Base-by-base conservation (phyloP, 1,140 invertebrate species). In the Macrosteles quadrilineatus region DNA sequence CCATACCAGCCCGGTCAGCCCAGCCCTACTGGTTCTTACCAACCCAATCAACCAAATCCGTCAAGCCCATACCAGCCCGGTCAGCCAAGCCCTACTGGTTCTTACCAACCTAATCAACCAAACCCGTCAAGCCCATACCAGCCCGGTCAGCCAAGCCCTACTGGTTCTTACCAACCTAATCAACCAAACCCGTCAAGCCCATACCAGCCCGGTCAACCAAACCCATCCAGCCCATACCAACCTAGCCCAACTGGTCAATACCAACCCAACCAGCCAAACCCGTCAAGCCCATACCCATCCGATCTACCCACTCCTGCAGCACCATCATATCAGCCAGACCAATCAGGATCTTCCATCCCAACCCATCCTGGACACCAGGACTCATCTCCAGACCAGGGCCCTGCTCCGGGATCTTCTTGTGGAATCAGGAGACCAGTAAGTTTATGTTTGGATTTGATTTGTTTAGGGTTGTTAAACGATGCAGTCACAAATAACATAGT, bases 351-450 rank as follows among this genome's bases (percentile, higher is more conserved):
- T 36, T 36, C 32, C 4, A 36, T 36, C 14, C 32, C 32, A 36
- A 36, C 32, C 4, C 32, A 36, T 36, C 32, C 32, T 6, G 32
- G 32, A 36, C 32, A 36, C 14, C 32, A 36, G 32, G 32, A 36
- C 32, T 36, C 32, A 36, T 6, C 4, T 36, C 32, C 57, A 9
- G 47, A 47, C 29, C 30, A 62, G 17, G 30, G 47, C 23, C 25
- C 76, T 76, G 25, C 76, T 76, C 29, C 69, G 66, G 63, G 76
- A 79, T 43, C 55, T 1, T 47, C 68, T 57, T 84, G 82, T 32
- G 82, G 82, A 66, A 72, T 80, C 30, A 79, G 78, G 69, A 81
- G 82, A 67, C 67, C 75, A 50, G 82, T 83, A 75, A 78, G 77
- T 76, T 36, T 53, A 43, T 19, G 63, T 32, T n/a, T n/a, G n/a